Evolutionary conservation across 1,140 invertebrate genomes (phyloP).

Genomic region (Arion vulgaris): DNA sequence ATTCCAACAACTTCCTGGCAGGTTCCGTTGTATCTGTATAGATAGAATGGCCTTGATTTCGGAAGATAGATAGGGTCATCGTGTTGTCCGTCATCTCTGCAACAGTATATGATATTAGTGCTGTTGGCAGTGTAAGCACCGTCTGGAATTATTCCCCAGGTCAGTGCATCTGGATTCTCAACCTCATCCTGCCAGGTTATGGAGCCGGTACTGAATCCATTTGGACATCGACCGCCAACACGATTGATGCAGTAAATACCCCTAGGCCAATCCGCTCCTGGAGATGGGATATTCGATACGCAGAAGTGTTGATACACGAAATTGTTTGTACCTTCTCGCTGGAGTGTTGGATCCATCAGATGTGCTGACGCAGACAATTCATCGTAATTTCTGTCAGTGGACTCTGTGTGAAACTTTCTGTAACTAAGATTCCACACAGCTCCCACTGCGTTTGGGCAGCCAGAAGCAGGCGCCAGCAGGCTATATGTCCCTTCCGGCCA

Average conservation of each 20-base stretch:
- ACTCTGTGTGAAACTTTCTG: slow-evolving; percentile 9
- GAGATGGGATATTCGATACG: background rate
- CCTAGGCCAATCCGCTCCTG: background rate
- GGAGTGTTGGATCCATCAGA: background rate
- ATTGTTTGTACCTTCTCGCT: background rate
- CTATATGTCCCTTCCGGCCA: slow-evolving; percentile 29
- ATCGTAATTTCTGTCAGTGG: slow-evolving; percentile 9
- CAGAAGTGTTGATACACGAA: slow-evolving; percentile 20
- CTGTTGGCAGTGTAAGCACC: background rate
- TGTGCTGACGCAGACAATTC: background rate
- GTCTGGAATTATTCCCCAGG: background rate
- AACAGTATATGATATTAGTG: background rate
- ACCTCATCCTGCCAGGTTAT: background rate
- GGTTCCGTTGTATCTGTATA: slow-evolving; percentile 19
- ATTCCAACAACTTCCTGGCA: slow-evolving; percentile 9
- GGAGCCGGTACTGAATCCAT: background rate
- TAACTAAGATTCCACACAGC: background rate
- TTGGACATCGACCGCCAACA: background rate
- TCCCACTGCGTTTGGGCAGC: background rate
- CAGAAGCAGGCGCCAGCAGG: background rate
- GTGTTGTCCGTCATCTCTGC: background rate
- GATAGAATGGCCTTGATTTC: background rate
- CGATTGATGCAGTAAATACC: slow-evolving; percentile 10
- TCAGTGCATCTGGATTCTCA: background rate
- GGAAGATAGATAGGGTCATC: background rate